Evolutionary conservation across 2,888 invertebrate genomes (phyloP), one percentile per base, ranked within the genome.

Genomic region (Polia nebulosa): DNA sequence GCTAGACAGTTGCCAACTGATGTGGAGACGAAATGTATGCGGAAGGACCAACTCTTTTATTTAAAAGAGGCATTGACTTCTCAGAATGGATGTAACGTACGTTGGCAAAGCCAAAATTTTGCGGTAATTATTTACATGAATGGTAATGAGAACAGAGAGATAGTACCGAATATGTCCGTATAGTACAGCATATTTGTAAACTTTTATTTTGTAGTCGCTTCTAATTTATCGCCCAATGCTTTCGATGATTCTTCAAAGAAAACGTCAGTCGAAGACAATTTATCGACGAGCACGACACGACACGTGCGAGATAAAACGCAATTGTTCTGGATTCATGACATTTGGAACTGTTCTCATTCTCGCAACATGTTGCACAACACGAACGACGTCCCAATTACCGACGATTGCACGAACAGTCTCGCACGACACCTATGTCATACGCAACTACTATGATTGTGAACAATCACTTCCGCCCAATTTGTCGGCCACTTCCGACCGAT

Each of bases 401-500:
- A 77, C 72, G 72, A 78, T 68, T 74, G 61, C 78, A 82, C 80
- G 86, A 87, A 85, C 78, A 80, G 79, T 87, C 84, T 87, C 76
- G 81, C 88, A 88, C 85, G 87, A 81, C 82, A 87, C 73, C 80
- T 69, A 78, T 80, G 80, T 77, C 74, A 75, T 78, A 82, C 82
- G 81, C 82, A 81, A 85, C 79, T 81, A 47, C 80, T 79, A 67
- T 81, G 72, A 83, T 82, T 81, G 69, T 80, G 83, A 85, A 87
- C 89, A 89, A 88, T 90, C 89, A 90, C 91, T 93, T 93, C 92
- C 93, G 91, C 81, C 76, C 84, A 82, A 89, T 88, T 89, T 89
- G 73, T 85, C 84, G 80, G 84, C 79, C 84, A 87, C 84, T 90
- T 92, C 89, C 89, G 88, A 82, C 69, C 81, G 80, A 80, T 82